These are phyloP conservation scores for Cerceris ruficornis DNA, from an alignment of 2,888 invertebrate species.

Conservation along the genomic window DNA sequence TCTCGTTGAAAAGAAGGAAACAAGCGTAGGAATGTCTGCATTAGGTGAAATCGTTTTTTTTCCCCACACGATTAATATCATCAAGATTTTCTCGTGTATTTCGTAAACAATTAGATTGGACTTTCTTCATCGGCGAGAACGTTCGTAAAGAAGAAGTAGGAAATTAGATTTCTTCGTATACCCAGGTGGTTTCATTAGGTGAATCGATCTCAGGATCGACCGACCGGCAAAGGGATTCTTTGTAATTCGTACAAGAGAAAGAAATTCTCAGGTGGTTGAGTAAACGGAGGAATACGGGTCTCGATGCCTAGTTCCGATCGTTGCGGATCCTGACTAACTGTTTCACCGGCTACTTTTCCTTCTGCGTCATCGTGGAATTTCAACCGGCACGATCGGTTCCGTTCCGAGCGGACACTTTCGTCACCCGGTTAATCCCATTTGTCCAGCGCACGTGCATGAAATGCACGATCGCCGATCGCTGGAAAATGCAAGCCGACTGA, in stretches of 20 bases:
- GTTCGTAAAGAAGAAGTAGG: neutral
- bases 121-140: neutral
- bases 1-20: neutral
- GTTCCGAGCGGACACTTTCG: slow-evolving; percentile 67
- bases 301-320: slow-evolving; percentile 19
- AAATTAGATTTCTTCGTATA: slow-evolving; percentile 29
- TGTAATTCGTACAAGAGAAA: slow-evolving; percentile 27
- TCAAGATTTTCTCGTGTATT: too few relatives aligned
- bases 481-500: slow-evolving; percentile 24
- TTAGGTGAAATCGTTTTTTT: slow-evolving; percentile 1
- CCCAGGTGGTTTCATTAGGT: slow-evolving; percentile 40
- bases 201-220: slow-evolving; percentile 38
- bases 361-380: slow-evolving; percentile 68
- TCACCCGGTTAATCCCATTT: slow-evolving; percentile 70
- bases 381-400: slow-evolving; percentile 61
- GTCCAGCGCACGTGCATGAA: slow-evolving; percentile 62
- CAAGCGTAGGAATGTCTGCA: neutral
- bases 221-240: slow-evolving; percentile 36
- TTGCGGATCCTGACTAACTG: slow-evolving; percentile 48
- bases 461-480: slow-evolving; percentile 49
- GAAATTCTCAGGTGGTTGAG: slow-evolving; percentile 61
- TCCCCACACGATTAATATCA: neutral
- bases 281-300: slow-evolving; percentile 18
- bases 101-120: neutral
- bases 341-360: slow-evolving; percentile 58